These are phyloP conservation scores for Proisotoma minuta DNA, from an alignment of 2,888 invertebrate genomes.

Conservation along the genomic window DNA sequence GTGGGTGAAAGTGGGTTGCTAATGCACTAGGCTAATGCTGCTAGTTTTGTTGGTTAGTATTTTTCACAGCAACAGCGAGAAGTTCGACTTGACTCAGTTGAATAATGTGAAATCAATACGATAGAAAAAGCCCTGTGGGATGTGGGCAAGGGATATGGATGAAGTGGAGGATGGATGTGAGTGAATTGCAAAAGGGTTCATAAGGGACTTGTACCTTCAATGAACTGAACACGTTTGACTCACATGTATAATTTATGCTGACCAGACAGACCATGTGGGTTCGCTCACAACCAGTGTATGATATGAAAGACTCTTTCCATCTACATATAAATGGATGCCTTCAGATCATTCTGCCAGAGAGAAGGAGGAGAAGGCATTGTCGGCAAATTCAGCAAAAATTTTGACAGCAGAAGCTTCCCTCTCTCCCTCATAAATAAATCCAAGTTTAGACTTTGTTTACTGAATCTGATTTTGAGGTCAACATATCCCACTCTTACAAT, in stretches of 20 bases:
- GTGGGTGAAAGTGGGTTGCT: background rate
- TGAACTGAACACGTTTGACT: constrained; percentile 17
- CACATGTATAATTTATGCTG: constrained; percentile 16
- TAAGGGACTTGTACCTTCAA: constrained; percentile 15
- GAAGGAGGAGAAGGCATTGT: background rate
- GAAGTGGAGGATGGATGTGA: constrained; percentile 12
- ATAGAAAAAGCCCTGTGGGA: constrained; percentile 30
- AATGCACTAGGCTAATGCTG: background rate
- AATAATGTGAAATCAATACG: constrained; percentile 47
- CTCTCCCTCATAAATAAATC: constrained; percentile 10
- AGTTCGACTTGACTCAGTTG: constrained; percentile 41
- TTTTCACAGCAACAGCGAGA: background rate
- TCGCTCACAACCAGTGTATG: constrained; percentile 3
- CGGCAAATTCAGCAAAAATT: constrained; percentile 9
- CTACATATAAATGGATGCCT: constrained; percentile 2
- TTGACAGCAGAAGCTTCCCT: constrained; percentile 4
- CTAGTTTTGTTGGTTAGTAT: constrained; percentile 20
- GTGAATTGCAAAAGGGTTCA: constrained; percentile 10
- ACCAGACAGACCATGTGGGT: constrained; percentile 15
- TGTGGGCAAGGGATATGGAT: constrained; percentile 1
- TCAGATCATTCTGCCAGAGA: background rate
- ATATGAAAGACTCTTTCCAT: background rate
- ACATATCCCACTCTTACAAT: background rate
- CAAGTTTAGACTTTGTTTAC: constrained; percentile 1
- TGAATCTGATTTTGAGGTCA: constrained; percentile 4